Conservation (phyloP, 2,888 invertebrate genomes). For the Sialis fuliginosa region DNA sequence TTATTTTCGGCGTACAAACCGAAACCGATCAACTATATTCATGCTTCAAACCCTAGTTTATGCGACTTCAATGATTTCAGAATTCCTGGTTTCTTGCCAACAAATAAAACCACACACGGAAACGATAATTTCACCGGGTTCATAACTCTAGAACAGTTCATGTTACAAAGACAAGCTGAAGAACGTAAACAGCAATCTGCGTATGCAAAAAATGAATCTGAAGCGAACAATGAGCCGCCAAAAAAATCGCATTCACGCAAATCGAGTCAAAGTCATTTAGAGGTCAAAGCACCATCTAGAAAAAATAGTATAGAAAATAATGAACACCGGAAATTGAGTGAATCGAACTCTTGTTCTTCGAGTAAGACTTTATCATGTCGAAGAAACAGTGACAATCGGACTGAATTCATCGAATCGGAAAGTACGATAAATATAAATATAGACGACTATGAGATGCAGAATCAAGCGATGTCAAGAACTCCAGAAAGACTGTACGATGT, state of each 20-base stretch:
- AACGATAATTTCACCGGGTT: slow-evolving; percentile 45
- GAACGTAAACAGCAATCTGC: slow-evolving; percentile 35
- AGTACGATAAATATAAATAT: slow-evolving; percentile 15
- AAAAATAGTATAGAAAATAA: slow-evolving; percentile 3
- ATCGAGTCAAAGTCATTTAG: slow-evolving; percentile 1
- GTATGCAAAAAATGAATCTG: slow-evolving; percentile 15
- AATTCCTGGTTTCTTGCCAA: slow-evolving; percentile 18
- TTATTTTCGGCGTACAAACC: slow-evolving; percentile 13
- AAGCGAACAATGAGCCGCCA: slow-evolving; percentile 16
- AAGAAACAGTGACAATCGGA: slow-evolving; percentile 2
- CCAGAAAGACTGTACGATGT: slow-evolving; percentile 18
- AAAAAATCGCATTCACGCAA: slow-evolving; percentile 14
- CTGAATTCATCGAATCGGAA: not conserved
- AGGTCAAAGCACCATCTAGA: slow-evolving; percentile 5
- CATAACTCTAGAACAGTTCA: slow-evolving; percentile 61
- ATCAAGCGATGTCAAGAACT: slow-evolving; percentile 26
- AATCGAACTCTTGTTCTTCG: slow-evolving; percentile 1
- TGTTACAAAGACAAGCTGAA: slow-evolving; percentile 58
- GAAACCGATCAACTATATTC: slow-evolving; percentile 42
- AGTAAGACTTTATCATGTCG: slow-evolving; percentile 2
- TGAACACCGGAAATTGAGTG: slow-evolving; percentile 7
- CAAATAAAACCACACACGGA: slow-evolving; percentile 24
- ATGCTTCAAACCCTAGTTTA: slow-evolving; percentile 54
- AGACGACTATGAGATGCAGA: slow-evolving; percentile 14
- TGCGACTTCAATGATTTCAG: slow-evolving; percentile 35